Base-by-base conservation (phyloP, 2,113 vertebrate species). In the Eretmochelys imbricata region DNA sequence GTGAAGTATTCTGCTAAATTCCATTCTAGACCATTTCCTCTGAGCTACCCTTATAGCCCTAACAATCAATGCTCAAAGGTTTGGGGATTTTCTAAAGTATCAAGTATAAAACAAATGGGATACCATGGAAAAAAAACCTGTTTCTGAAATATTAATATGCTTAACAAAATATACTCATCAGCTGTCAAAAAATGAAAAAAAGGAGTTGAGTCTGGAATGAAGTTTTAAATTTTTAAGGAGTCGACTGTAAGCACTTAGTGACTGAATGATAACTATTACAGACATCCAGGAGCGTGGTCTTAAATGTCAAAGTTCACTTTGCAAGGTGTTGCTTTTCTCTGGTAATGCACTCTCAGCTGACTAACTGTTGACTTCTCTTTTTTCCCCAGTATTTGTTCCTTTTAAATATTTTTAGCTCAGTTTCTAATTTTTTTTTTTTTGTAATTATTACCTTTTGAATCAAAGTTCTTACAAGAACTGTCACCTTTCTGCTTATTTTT, bases 401-500 rank as follows among this genome's bases (percentile, higher is more conserved):
- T 94, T 85, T 80, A 96, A 95, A 95, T 13, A 90, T 51, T 69
- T 76, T 94, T 91, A 87, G 24, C 82, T 95, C 92, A 90, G 53
- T 0, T 93, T 89, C 89, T 96, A 95, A 88, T 49, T 1, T 93
- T 92, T 35, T 50, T 96, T 59, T 46, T 84, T 59, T 46, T 84
- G 29, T 89, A 90, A 96, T 83, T 51, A 86, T 27, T 0, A 2
- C 29, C 59, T 92, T 75, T 91, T 82, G 81, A 87, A 84, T 46
- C 62, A 82, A n/a, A 54, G 80, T 92, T 96, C 95, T 93, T 97
- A 94, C 89, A 96, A 89, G 95, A 96, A 94, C 38, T 96, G 69
- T 95, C 97, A 93, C 82, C 89, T 97, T 87, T 53, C 89, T 82
- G 90, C 81, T 96, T 95, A 90, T 92, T 95, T 97, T 97, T 95